Conservation (phyloP, 2,888 invertebrate genomes). For the Phaonia tiefii region DNA sequence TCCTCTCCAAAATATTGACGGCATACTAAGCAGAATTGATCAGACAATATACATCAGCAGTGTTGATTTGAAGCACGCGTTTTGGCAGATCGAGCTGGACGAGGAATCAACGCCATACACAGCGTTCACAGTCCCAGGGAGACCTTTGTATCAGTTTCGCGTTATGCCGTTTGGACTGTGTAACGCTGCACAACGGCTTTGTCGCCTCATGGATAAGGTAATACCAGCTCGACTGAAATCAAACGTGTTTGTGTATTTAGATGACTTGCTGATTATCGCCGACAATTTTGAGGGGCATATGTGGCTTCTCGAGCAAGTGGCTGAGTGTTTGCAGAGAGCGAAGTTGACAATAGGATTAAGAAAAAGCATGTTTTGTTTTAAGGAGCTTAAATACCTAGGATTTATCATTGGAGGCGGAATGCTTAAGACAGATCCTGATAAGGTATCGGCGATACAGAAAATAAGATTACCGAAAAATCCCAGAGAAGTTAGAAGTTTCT, state of each 20-base stretch:
- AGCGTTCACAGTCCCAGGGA: no score
- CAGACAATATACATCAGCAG: no score
- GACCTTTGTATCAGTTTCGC: no score
- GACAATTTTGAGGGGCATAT: constrained; percentile 6
- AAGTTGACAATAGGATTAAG: constrained; percentile 19
- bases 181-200: background rate
- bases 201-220: constrained; percentile 33
- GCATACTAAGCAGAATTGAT: no score
- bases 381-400: constrained; percentile 35
- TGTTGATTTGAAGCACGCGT: no score
- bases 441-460: no score
- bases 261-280: background rate
- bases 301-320: background rate
- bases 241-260: constrained; percentile 19
- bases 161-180: no score
- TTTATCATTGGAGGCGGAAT: background rate
- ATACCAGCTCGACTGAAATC: constrained; percentile 9
- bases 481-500: no score
- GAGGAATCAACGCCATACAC: no score
- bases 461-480: no score
- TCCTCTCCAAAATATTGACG: no score
- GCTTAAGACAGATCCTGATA: constrained; percentile 31
- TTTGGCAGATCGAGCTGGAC: no score
- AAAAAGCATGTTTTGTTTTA: constrained; percentile 28
- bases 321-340: background rate